These are phyloP conservation scores for Lampris incognitus DNA, from an alignment of 2,113 vertebrate genomes.

Conservation along the genomic window DNA sequence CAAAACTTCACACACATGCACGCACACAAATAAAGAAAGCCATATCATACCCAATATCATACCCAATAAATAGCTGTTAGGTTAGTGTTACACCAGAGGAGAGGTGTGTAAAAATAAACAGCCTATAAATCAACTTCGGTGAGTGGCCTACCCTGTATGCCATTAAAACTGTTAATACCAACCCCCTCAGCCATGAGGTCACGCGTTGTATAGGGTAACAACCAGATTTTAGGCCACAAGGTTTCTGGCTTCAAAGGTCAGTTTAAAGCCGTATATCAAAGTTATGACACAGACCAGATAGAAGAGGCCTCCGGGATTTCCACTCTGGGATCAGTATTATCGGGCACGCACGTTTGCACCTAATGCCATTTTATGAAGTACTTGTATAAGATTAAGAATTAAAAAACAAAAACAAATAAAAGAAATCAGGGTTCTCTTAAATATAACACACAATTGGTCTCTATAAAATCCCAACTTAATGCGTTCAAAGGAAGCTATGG, in stretches of 20 bases:
- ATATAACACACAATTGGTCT: too few species aligned
- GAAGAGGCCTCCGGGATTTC: neutral
- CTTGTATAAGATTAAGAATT: too few species aligned
- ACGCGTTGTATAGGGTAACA: conserved; percentile 1
- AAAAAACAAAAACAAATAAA: too few species aligned
- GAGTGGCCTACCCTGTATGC: neutral
- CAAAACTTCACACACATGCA: neutral
- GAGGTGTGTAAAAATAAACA: conserved; percentile 9
- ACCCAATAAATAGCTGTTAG: conserved; percentile 23
- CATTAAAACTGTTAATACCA: conserved; percentile 13
- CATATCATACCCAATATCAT: conserved; percentile 13
- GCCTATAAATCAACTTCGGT: neutral
- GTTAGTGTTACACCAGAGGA: neutral
- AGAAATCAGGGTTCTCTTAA: too few species aligned
- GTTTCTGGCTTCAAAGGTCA: too few species aligned
- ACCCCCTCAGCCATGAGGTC: neutral
- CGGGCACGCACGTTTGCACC: too few species aligned
- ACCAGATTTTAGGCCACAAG: neutral
- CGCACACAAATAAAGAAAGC: too few species aligned
- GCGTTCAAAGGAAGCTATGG: too few species aligned
- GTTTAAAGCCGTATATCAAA: too few species aligned
- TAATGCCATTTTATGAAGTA: too few species aligned
- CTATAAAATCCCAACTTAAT: too few species aligned
- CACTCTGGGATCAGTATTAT: too few species aligned
- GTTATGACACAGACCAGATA: neutral